Conservation (phyloP, 2,797 vertebrate species). For the Cyprinella venusta region DNA sequence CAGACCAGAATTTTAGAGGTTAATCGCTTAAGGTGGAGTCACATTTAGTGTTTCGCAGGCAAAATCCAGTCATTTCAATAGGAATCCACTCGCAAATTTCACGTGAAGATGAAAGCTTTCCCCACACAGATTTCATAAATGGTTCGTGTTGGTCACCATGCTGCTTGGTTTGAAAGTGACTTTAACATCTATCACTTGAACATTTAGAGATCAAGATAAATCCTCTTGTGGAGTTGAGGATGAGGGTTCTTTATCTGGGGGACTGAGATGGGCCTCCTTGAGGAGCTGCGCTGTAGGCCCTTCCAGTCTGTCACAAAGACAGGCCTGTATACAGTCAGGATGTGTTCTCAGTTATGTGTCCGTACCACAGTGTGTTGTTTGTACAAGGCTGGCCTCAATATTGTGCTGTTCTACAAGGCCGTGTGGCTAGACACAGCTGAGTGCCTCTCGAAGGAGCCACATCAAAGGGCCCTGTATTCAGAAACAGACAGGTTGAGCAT, state of each 20-base stretch:
- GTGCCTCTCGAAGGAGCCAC: slow-evolving; percentile 45
- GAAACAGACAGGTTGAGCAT: slow-evolving; percentile 31
- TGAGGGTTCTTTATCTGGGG: background rate
- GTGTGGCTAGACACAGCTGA: slow-evolving; percentile 48
- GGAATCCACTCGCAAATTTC: background rate
- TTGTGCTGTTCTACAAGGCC: slow-evolving; percentile 49
- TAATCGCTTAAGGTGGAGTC: background rate
- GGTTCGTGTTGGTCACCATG: background rate
- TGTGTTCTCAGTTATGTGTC: slow-evolving; percentile 33
- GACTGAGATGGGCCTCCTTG: slow-evolving; percentile 9
- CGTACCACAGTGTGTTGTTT: slow-evolving; percentile 47
- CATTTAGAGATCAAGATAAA: background rate
- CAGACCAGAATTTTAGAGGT: background rate
- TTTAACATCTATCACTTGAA: background rate
- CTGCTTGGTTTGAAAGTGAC: background rate
- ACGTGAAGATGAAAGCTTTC: background rate
- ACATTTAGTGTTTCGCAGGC: background rate
- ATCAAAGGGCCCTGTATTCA: slow-evolving; percentile 37
- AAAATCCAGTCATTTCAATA: background rate
- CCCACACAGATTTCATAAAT: background rate
- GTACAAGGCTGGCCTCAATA: slow-evolving; percentile 44
- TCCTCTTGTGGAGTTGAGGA: background rate
- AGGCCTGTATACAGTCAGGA: slow-evolving; percentile 34
- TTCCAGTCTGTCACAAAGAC: slow-evolving; percentile 40
- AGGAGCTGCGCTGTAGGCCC: slow-evolving; percentile 19